Base-by-base conservation (phyloP, 1,140 invertebrate species). In the Leptonema lineaticorne region DNA sequence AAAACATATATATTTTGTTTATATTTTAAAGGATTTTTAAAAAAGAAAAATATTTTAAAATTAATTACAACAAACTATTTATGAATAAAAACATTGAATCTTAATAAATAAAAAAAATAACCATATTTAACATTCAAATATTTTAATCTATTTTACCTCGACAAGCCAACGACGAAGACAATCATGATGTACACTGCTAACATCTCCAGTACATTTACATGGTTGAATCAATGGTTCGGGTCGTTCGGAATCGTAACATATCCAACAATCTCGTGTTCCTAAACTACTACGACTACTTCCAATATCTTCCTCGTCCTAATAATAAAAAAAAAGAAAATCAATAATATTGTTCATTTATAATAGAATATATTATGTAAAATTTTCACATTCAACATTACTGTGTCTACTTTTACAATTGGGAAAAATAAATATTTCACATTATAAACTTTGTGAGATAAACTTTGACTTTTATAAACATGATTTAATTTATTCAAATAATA, bases 101-200 rank as follows among this genome's bases (percentile, higher is more conserved):
- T n/a, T n/a, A n/a, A n/a, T n/a, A n/a, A n/a, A n/a, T n/a, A n/a
- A n/a, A n/a, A n/a, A n/a, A n/a, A n/a, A n/a, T n/a, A n/a, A n/a
- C n/a, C n/a, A n/a, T n/a, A n/a, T n/a, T n/a, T n/a, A n/a, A n/a
- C n/a, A n/a, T n/a, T n/a, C n/a, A n/a, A n/a, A n/a, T n/a, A n/a
- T n/a, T n/a, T 5, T 50, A 7, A 50, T 50, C 5, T 16, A 29
- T 33, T 18, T 14, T 62, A 88, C 89, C 82, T 90, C 92, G 29
- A 94, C 88, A 0, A 95, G 85, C 92, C 92, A 95, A 71, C 92
- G 87, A 65, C 92, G 86, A n/a, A 96, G 83, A 81, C 95, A 96
- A 75, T 95, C 91, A 76, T 97, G 94, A 81, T 97, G 94, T 20
- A 95, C 94, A 29, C 88, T 89, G 24, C 91, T 90, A 8, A 96